These are phyloP conservation scores for Holothuria glaberrima DNA, from an alignment of 35 echinoderm and acorn worm genomes.

Conservation along the genomic window DNA sequence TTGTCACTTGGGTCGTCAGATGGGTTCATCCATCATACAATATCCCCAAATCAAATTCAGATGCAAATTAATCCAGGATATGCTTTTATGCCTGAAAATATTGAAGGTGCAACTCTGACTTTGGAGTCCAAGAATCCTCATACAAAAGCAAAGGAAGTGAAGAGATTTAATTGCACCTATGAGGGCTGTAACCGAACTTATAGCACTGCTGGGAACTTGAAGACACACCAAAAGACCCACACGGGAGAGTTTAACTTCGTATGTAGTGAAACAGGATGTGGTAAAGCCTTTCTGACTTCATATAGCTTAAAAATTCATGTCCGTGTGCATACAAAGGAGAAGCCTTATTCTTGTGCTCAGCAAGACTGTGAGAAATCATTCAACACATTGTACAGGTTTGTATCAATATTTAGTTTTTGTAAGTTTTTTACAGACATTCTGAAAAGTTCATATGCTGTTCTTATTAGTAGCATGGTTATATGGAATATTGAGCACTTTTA, in stretches of 20 bases:
- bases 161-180: conserved; percentile 86
- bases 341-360: conserved; percentile 93
- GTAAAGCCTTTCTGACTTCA: conserved; percentile 96
- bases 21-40: conserved; percentile 94
- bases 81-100: conserved; percentile 91
- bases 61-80: conserved; percentile 92
- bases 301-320: conserved; percentile 99
- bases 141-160: conserved; percentile 84
- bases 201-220: conserved; percentile 95
- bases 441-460: too few species aligned
- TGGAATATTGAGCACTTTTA: too few species aligned
- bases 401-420: neutral
- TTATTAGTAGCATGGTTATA: too few species aligned
- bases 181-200: conserved; percentile 82
- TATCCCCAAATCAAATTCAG: conserved; percentile 93
- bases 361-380: conserved; percentile 94
- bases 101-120: conserved; percentile 86
- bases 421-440: too few species aligned
- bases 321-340: conserved; percentile 97
- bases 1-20: conserved; percentile 37
- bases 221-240: conserved; percentile 96
- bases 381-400: conserved; percentile 95
- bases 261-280: conserved; percentile 90
- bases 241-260: conserved; percentile 95
- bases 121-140: conserved; percentile 83